These are phyloP conservation scores for Ciconia maguari DNA, from an alignment of 2,113 vertebrate species.

Conservation along the genomic window DNA sequence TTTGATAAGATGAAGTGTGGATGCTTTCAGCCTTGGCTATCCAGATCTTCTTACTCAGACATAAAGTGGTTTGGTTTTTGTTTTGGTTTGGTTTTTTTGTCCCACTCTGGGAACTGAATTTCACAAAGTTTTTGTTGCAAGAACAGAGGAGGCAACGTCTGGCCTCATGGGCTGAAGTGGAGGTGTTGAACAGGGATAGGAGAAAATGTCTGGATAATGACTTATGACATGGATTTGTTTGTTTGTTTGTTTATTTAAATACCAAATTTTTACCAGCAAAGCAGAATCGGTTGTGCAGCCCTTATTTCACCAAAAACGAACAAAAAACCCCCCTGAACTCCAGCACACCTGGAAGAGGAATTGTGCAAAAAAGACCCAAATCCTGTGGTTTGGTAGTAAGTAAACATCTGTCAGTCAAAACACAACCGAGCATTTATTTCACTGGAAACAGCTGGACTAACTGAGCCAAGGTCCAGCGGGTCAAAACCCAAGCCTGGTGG, in stretches of 20 bases:
- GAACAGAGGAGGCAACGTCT: neutral
- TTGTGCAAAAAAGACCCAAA: neutral
- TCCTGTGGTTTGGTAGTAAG: neutral
- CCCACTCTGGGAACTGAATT: neutral
- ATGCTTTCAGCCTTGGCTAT: neutral
- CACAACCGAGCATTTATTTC: neutral
- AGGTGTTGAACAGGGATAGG: fast-evolving
- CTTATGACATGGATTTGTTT: neutral
- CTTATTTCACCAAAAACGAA: neutral
- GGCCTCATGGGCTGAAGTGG: neutral
- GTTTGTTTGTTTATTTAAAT: neutral
- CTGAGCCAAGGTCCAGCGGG: neutral
- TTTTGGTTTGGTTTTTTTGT: neutral
- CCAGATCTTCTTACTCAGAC: neutral
- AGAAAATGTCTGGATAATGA: neutral
- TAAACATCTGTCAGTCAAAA: neutral
- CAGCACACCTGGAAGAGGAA: neutral
- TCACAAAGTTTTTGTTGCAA: neutral
- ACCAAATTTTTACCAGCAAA: neutral
- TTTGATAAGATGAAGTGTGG: neutral
- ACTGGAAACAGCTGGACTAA: neutral
- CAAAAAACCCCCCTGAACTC: neutral
- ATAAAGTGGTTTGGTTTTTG: fast-evolving
- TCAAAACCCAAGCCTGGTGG: neutral
- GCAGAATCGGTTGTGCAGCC: neutral